These are phyloP conservation scores for Tridacna crocea DNA, from an alignment of 2,888 invertebrate genomes.

Conservation along the genomic window DNA sequence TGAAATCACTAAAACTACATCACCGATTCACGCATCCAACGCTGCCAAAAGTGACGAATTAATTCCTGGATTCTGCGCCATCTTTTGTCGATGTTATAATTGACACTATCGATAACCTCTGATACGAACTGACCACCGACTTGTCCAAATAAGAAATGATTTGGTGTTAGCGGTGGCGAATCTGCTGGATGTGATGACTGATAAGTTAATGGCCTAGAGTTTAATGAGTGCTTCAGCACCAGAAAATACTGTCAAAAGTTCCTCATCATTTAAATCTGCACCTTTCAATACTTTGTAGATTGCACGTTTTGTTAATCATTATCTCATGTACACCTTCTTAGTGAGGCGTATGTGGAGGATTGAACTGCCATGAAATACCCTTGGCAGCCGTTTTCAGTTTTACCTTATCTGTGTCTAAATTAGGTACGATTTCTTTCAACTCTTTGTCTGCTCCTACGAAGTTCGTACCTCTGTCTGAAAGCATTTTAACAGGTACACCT, in stretches of 20 bases:
- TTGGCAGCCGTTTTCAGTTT: neutral
- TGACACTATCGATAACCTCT: constrained; percentile 25
- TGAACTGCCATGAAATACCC: no score
- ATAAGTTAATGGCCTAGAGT: constrained; percentile 22
- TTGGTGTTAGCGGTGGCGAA: constrained; percentile 16
- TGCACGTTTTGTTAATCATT: constrained; percentile 26
- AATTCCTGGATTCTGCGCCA: constrained; percentile 53
- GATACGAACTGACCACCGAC: constrained; percentile 49
- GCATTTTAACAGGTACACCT: constrained; percentile 42
- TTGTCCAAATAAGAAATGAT: constrained; percentile 43
- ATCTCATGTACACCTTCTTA: constrained; percentile 10
- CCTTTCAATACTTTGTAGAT: constrained; percentile 24
- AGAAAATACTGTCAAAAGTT: constrained; percentile 41
- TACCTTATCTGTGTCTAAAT: constrained; percentile 22
- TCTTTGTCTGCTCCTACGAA: constrained; percentile 41
- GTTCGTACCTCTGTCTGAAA: constrained; percentile 49
- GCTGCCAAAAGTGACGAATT: constrained; percentile 43
- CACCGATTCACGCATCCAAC: constrained; percentile 52
- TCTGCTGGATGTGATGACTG: constrained; percentile 25
- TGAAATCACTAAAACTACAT: constrained; percentile 45
- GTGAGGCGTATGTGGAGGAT: no score
- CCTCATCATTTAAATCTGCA: constrained; percentile 51
- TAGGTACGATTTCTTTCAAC: neutral
- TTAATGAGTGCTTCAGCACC: constrained; percentile 1
- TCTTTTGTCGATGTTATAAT: neutral